Evolutionary conservation across 2,113 vertebrate genomes (phyloP).

Genomic region (Hystrix cristata): DNA sequence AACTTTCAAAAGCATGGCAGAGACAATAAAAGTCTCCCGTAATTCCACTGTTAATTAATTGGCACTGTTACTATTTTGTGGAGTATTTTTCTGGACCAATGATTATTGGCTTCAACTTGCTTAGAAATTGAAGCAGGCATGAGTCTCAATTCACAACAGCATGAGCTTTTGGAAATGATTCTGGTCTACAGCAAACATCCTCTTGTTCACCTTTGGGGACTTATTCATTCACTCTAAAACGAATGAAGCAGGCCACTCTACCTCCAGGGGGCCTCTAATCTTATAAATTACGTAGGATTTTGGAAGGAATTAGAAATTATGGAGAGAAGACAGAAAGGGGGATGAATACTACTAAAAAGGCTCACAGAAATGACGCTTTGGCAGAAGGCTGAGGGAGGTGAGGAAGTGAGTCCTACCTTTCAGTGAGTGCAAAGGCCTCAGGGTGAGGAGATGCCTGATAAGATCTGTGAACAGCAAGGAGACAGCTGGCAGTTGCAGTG

Average conservation of each 20-base stretch:
- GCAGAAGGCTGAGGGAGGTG: not conserved
- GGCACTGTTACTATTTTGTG: not conserved
- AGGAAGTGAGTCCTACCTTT: not conserved
- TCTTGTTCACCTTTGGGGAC: not conserved
- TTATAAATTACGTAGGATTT: constrained; percentile 19
- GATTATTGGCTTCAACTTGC: not conserved
- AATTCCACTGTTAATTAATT: not conserved
- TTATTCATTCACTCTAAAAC: constrained; percentile 21
- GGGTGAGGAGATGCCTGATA: not conserved
- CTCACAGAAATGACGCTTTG: not conserved
- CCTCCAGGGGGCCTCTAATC: not conserved
- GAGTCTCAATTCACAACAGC: not conserved
- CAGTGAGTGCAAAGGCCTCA: not conserved
- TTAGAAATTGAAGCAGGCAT: not conserved
- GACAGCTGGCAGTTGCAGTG: not conserved
- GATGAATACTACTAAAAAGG: not conserved
- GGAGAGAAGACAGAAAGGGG: not conserved
- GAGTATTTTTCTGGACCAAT: not conserved
- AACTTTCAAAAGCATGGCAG: not conserved
- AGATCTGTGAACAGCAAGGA: not conserved
- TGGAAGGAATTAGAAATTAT: not conserved
- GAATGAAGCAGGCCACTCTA: not conserved
- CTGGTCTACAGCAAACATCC: not conserved
- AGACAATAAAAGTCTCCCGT: not conserved
- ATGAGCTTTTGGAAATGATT: not conserved